Base-by-base conservation (phyloP, 2,113 vertebrate species). In the Phylloscopus trochiloides region DNA sequence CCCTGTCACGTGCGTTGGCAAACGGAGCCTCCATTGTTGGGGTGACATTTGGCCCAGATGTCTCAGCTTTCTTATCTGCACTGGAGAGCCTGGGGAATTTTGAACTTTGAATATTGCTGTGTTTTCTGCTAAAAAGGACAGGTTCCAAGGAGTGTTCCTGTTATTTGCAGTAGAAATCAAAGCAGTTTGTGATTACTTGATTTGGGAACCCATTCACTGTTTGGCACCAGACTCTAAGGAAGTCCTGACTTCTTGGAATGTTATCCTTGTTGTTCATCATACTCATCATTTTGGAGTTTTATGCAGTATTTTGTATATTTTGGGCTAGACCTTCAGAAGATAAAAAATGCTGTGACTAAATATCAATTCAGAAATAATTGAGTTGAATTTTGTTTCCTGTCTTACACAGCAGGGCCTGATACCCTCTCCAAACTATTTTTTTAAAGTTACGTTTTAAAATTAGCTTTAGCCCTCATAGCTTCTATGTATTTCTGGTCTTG, bases 401-500 rank as follows among this genome's bases (percentile, higher is more conserved):
- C 45, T 80, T 70, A 26, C 32, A 32, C 22, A 73, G 32, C 32
- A 66, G 43, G 45, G 62, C 54, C 42, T n/a, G 29, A 40, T 96
- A 42, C 20, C 18, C 14, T 57, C 70, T 87, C 45, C 29, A 74
- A 73, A 84, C 8, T 40, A 51, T 12, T 48, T 86, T 93, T 51
- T 66, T 7, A 3, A 83, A 84, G 36, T 90, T 58, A 34, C 32
- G 82, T 81, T 87, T 92, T 47, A 76, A 84, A 95, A 67, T 40
- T 54, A 67, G 67, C 63, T 88, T 65, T 57, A 57, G 21, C 66
- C 48, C 57, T 83, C 47, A 52, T 55, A 32, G 75, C 55, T 79
- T 87, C 91, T 88, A 0, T 91, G 62, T 71, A 58, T 84, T 96
- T 95, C 42, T 90, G 47, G 73, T 96, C 81, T 79, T 94, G 51